phyloP scores from a whole-genome alignment of 2,797 vertebrate genomes.

The Cichlasoma orientale region DNA sequence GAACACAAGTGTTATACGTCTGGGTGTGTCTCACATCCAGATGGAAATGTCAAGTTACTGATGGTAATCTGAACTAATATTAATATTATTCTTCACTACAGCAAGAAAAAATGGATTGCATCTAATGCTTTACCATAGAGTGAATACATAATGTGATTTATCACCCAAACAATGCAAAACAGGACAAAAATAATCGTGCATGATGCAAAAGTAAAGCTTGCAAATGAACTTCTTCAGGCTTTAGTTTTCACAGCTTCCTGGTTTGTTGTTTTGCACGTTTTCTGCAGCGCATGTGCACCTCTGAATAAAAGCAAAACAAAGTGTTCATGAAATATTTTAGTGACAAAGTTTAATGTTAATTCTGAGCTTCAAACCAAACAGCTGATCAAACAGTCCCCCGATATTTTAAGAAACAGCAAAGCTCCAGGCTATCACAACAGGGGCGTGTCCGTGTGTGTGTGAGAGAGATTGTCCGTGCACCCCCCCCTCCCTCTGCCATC shows the following conservation, averaged over 20 bases:
- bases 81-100: not conserved
- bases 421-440: not conserved
- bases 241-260: not conserved
- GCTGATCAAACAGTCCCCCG: not conserved
- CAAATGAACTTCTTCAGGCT: not conserved
- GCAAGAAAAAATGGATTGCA: rapidly evolving
- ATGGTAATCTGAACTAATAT: not conserved
- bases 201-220: not conserved
- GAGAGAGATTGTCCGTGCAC: too few relatives aligned
- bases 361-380: not conserved
- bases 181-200: not conserved
- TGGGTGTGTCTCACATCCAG: too few relatives aligned
- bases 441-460: not conserved
- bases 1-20: too few relatives aligned
- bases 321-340: not conserved
- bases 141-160: too few relatives aligned
- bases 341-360: not conserved
- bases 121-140: too few relatives aligned
- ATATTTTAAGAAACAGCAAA: too few relatives aligned
- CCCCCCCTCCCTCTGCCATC: too few relatives aligned
- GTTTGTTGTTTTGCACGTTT: not conserved
- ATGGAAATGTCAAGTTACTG: not conserved
- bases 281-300: not conserved
- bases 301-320: not conserved
- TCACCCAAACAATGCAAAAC: not conserved